Percentiles rank a stretch among this genome's conserved stretches.
Conservation (phyloP, 2,888 invertebrate species). For the Drosophila neutralis region DNA sequence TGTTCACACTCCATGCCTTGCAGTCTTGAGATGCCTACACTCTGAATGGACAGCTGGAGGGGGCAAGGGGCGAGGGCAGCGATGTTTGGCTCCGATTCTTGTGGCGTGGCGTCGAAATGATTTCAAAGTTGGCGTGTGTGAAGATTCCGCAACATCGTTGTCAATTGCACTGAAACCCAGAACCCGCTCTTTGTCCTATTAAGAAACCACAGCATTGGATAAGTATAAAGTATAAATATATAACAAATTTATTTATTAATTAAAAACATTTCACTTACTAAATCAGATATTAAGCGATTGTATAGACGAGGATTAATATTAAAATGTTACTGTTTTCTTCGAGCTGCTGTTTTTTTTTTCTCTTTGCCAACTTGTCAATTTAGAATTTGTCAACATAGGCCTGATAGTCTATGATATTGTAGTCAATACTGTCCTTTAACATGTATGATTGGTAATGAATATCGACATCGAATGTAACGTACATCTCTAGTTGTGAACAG, state of each 20-base stretch:
- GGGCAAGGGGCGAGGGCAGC: background rate
- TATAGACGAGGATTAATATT: background rate
- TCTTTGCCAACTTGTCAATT: background rate
- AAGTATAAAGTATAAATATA: background rate
- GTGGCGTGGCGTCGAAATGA: constrained; percentile 63
- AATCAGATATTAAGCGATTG: background rate
- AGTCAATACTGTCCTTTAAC: background rate
- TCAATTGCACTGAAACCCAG: constrained; percentile 1
- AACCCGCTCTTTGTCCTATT: background rate
- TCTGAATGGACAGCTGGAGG: constrained; percentile 18
- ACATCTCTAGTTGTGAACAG: background rate
- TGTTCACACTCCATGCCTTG: constrained; percentile 69
- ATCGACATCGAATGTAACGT: background rate
- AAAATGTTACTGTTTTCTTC: background rate
- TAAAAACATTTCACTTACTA: background rate
- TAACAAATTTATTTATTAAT: background rate
- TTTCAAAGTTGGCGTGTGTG: constrained; percentile 56
- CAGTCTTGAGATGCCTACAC: constrained; percentile 64
- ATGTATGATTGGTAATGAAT: background rate
- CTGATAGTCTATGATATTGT: background rate
- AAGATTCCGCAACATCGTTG: constrained; percentile 18
- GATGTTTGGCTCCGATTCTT: constrained; percentile 21
- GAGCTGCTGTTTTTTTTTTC: background rate
- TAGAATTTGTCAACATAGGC: background rate
- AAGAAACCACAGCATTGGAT: background rate